Evolutionary conservation across 1,140 invertebrate genomes (phyloP).

Genomic region (Drosophila sucinea): DNA sequence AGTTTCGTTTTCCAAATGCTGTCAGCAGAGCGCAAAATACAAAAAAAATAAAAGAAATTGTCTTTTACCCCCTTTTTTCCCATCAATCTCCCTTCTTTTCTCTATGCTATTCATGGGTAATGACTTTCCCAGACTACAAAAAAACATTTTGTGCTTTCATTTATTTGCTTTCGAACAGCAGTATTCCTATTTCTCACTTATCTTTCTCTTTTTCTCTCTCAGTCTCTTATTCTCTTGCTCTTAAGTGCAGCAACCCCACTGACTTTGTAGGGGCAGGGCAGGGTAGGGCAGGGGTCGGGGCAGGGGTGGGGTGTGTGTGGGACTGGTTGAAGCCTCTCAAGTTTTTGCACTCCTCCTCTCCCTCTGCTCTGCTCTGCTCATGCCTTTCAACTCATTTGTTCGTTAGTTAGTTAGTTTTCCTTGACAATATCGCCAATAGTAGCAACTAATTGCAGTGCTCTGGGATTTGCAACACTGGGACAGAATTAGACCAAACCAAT

Average conservation of each 20-base stretch:
- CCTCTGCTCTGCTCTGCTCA: background rate
- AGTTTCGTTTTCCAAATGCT: slow-evolving; percentile 50
- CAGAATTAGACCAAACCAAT: slow-evolving; percentile 75
- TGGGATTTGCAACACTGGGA: slow-evolving; percentile 59
- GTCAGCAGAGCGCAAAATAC: slow-evolving; percentile 39
- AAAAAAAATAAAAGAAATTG: slow-evolving; percentile 7
- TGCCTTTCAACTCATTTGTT: slow-evolving; percentile 54
- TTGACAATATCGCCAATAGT: slow-evolving; percentile 57
- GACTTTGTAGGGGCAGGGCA: too few species aligned
- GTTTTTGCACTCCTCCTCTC: slow-evolving; percentile 21
- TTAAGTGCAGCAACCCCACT: slow-evolving; percentile 42
- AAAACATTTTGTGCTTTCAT: slow-evolving; percentile 8
- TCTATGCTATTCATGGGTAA: slow-evolving; percentile 48
- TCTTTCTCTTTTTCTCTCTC: slow-evolving; percentile 14
- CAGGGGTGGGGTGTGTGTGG: too few species aligned
- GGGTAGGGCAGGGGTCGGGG: too few species aligned
- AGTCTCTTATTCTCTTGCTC: slow-evolving; percentile 11
- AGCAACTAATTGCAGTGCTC: slow-evolving; percentile 63
- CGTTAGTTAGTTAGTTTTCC: slow-evolving; percentile 41
- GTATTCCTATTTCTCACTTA: slow-evolving; percentile 24
- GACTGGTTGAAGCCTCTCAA: slow-evolving; percentile 41
- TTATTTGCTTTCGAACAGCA: background rate
- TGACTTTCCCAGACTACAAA: slow-evolving; percentile 64
- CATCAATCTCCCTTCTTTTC: background rate
- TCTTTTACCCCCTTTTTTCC: slow-evolving; percentile 9